These are phyloP conservation scores for Schrankia costaestrigalis DNA, from an alignment of 2,888 invertebrate genomes.

Conservation along the genomic window DNA sequence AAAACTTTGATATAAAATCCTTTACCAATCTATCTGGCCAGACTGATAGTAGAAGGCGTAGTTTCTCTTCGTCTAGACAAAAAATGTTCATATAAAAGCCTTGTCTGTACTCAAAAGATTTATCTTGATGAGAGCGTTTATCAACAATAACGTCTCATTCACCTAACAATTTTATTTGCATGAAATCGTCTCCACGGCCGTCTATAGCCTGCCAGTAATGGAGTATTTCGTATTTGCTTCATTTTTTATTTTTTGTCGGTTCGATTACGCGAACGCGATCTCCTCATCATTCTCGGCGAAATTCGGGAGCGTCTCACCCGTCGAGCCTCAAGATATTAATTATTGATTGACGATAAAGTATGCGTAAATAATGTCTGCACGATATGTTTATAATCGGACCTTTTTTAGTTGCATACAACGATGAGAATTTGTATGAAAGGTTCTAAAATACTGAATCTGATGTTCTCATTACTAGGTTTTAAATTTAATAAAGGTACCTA, in stretches of 20 bases:
- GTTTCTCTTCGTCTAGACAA: too few species aligned
- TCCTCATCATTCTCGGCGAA: constrained; percentile 75
- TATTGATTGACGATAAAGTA: constrained; percentile 78
- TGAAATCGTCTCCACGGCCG: constrained; percentile 52
- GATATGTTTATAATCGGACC: constrained; percentile 44
- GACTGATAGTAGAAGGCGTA: too few species aligned
- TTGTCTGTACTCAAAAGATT: constrained; percentile 30
- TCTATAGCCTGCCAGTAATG: constrained; percentile 62
- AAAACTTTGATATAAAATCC: too few species aligned
- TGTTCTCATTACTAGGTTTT: too few species aligned
- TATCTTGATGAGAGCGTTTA: constrained; percentile 28
- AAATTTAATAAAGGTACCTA: too few species aligned
- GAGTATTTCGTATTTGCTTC: constrained; percentile 80
- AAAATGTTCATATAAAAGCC: too few species aligned
- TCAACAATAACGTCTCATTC: constrained; percentile 27
- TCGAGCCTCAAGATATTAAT: constrained; percentile 76
- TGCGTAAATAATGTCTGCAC: constrained; percentile 67
- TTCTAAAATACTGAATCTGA: neutral
- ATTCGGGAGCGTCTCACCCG: constrained; percentile 78
- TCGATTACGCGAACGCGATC: constrained; percentile 80
- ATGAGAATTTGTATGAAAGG: constrained; percentile 20
- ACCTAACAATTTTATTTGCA: constrained; percentile 32
- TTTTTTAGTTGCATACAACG: constrained; percentile 33
- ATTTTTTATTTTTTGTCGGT: constrained; percentile 78
- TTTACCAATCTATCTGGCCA: too few species aligned